Conservation (phyloP, 2,888 invertebrate species). For the Dromius quadrimaculatus region DNA sequence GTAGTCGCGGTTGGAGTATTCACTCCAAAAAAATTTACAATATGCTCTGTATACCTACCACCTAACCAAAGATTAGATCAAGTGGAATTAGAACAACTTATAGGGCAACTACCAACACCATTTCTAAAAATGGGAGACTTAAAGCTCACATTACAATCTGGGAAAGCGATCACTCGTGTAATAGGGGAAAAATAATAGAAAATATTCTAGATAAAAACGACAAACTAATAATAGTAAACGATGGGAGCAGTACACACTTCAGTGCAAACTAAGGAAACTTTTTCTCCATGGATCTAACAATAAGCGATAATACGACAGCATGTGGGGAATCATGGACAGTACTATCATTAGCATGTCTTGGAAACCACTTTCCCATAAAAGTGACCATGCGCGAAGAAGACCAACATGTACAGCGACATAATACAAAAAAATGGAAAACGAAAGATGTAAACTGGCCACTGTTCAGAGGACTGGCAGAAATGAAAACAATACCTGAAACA, state of each 20-base stretch:
- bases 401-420: background rate
- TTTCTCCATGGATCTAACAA: background rate
- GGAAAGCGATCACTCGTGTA: slow-evolving; percentile 49
- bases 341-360: background rate
- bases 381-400: background rate
- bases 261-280: slow-evolving; percentile 10
- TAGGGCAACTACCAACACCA: slow-evolving; percentile 54
- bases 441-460: background rate
- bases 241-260: slow-evolving; percentile 15
- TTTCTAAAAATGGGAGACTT: slow-evolving; percentile 53
- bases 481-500: background rate
- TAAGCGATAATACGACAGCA: background rate
- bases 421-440: slow-evolving; percentile 2
- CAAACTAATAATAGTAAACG: slow-evolving; percentile 9
- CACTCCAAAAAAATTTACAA: slow-evolving; percentile 31
- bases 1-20: slow-evolving; percentile 51
- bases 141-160: slow-evolving; percentile 50
- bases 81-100: slow-evolving; percentile 41
- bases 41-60: slow-evolving; percentile 55
- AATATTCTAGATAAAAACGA: slow-evolving; percentile 29
- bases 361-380: slow-evolving; percentile 37
- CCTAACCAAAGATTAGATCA: background rate
- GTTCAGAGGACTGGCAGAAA: background rate
- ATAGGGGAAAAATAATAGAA: slow-evolving; percentile 53
- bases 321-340: background rate